Evolutionary conservation across 53 echinoderm and acorn worm genomes (phyloP).

Genomic region (Luidia sarsii): DNA sequence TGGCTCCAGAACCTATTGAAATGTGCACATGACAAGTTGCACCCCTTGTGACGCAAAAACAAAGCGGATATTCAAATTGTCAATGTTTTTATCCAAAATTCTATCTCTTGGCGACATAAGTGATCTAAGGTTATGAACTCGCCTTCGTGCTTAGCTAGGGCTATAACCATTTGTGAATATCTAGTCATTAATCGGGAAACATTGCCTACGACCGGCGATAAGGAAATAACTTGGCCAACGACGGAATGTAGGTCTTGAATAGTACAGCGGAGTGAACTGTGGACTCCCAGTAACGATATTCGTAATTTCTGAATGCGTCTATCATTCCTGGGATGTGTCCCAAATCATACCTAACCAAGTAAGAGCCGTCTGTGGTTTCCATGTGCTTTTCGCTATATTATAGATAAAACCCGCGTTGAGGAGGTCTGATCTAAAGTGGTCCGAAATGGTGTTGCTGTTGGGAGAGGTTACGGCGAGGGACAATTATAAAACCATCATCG

Average conservation of each 20-base stretch:
- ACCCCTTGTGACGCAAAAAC: neutral
- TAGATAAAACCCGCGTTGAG: constrained; percentile 2
- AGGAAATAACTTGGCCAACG: constrained; percentile 1
- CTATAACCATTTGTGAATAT: neutral
- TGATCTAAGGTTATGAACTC: neutral
- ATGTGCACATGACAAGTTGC: neutral
- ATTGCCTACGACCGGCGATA: neutral
- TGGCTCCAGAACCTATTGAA: constrained; percentile 9
- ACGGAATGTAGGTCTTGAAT: neutral
- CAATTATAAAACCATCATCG: constrained; percentile 3
- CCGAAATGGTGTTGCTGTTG: neutral
- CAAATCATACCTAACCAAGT: neutral
- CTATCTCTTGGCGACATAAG: neutral
- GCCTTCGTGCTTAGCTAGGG: neutral
- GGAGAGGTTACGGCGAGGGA: neutral
- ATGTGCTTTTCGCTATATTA: neutral
- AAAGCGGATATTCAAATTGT: neutral
- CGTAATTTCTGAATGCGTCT: too few relatives aligned
- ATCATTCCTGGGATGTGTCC: neutral
- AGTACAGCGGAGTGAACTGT: neutral
- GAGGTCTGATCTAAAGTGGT: neutral
- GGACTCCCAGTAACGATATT: too few relatives aligned
- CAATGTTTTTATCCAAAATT: neutral
- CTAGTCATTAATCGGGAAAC: constrained; percentile 2
- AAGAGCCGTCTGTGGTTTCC: neutral